Percentiles rank a stretch among this genome's conserved stretches.
Evolutionary conservation across 2,888 invertebrate genomes (phyloP).

Genomic region (Orthonychiurus folsomi): DNA sequence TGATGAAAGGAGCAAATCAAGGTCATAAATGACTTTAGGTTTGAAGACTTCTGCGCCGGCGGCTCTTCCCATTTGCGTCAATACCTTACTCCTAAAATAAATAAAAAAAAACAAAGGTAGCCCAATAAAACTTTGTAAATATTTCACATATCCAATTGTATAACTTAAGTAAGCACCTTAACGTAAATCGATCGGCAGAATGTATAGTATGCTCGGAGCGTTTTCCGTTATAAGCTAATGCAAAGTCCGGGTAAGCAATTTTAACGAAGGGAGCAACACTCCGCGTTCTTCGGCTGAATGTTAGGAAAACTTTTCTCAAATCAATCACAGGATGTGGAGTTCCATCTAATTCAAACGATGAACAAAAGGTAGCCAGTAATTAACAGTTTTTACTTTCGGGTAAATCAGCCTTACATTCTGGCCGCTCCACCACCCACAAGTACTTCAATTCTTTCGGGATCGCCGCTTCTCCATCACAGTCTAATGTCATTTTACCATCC

Average conservation of each 20-base stretch:
- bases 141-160: not conserved
- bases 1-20: conserved; percentile 51
- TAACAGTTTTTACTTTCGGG: not conserved
- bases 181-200: conserved; percentile 13
- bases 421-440: conserved; percentile 22
- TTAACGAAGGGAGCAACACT: conserved; percentile 63
- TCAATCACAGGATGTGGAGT: conserved; percentile 10
- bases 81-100: conserved; percentile 52
- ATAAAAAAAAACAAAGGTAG: not conserved
- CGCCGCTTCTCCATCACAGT: not conserved
- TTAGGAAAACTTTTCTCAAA: conserved; percentile 47
- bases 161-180: conserved; percentile 12
- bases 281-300: conserved; percentile 52
- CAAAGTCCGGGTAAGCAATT: conserved; percentile 65
- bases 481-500: not conserved
- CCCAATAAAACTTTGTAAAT: not conserved
- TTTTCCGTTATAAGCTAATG: conserved; percentile 46
- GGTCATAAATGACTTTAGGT: conserved; percentile 60
- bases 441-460: conserved; percentile 27
- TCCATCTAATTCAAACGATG: conserved; percentile 15
- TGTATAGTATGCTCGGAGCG: conserved; percentile 10
- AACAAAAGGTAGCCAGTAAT: conserved; percentile 6
- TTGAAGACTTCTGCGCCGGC: conserved; percentile 54
- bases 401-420: conserved; percentile 19
- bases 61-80: conserved; percentile 60